A percentile compares a stretch with the other conserved stretches of the same genome.
These are phyloP conservation scores for Nycteola revayana DNA, from an alignment of 2,888 invertebrate genomes.

Conservation along the genomic window DNA sequence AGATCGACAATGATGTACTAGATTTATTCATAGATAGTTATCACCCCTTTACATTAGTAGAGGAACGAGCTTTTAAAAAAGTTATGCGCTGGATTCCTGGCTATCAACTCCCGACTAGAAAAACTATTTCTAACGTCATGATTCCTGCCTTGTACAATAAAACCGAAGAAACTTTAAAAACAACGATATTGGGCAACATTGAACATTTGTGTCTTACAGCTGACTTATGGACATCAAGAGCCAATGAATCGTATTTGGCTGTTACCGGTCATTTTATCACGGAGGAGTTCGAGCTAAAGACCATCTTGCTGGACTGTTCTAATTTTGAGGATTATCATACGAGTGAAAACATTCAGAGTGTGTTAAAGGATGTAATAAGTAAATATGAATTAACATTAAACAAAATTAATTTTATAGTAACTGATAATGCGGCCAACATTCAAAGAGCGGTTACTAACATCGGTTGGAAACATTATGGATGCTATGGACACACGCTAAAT, in stretches of 20 bases:
- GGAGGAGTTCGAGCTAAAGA: slow-evolving; percentile 5
- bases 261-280: slow-evolving; percentile 10
- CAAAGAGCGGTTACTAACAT: slow-evolving; percentile 2
- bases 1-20: slow-evolving; percentile 16
- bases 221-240: too few species aligned
- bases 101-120: slow-evolving; percentile 17
- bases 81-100: slow-evolving; percentile 19
- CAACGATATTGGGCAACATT: not conserved
- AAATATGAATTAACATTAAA: not conserved
- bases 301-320: not conserved
- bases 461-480: slow-evolving; percentile 27
- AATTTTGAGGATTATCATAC: not conserved
- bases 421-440: slow-evolving; percentile 24
- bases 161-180: not conserved
- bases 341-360: not conserved
- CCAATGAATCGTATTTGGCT: slow-evolving; percentile 8
- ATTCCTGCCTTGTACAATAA: not conserved
- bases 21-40: slow-evolving; percentile 17
- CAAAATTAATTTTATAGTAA: slow-evolving; percentile 5
- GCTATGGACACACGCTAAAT: slow-evolving; percentile 25
- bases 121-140: slow-evolving; percentile 11
- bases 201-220: not conserved
- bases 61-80: slow-evolving; percentile 21
- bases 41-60: slow-evolving; percentile 19
- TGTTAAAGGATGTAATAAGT: not conserved